Evolutionary conservation across 1,140 invertebrate species (phyloP).

Genomic region (Mizuhopecten yessoensis): DNA sequence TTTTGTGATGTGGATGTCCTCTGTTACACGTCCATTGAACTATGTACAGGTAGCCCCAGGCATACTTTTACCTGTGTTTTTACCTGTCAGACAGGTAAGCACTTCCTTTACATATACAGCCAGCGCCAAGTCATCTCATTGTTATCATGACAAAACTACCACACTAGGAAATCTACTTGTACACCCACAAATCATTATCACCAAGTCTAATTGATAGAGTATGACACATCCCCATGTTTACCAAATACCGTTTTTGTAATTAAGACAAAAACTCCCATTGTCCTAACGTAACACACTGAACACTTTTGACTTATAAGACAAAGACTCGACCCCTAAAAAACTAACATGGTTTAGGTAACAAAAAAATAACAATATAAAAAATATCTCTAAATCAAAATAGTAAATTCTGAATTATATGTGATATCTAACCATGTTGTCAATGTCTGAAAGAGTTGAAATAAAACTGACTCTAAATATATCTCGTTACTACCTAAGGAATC

Average conservation of each 20-base stretch:
- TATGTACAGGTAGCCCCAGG: slow-evolving; percentile 13
- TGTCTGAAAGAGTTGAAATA: no score
- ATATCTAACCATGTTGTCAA: no score
- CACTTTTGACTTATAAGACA: not conserved
- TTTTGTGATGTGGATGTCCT: not conserved
- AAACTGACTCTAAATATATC: no score
- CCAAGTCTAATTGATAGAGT: slow-evolving; percentile 4
- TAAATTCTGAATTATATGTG: not conserved
- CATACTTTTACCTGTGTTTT: slow-evolving; percentile 33
- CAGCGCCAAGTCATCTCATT: not conserved
- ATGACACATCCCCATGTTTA: slow-evolving; percentile 24
- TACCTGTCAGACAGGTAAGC: slow-evolving; percentile 36
- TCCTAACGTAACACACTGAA: not conserved
- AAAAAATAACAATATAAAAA: not conserved
- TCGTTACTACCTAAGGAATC: no score
- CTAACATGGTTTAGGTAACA: not conserved
- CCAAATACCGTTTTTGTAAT: slow-evolving; percentile 39
- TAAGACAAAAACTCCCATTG: not conserved
- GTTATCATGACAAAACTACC: slow-evolving; percentile 38
- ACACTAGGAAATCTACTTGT: not conserved
- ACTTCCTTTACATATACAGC: slow-evolving; percentile 10
- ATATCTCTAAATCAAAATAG: not conserved
- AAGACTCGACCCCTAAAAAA: not conserved
- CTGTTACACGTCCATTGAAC: slow-evolving; percentile 25
- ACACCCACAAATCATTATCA: slow-evolving; percentile 27